Conservation (phyloP, 2,113 vertebrate species). For the Ardeotis arabs region DNA sequence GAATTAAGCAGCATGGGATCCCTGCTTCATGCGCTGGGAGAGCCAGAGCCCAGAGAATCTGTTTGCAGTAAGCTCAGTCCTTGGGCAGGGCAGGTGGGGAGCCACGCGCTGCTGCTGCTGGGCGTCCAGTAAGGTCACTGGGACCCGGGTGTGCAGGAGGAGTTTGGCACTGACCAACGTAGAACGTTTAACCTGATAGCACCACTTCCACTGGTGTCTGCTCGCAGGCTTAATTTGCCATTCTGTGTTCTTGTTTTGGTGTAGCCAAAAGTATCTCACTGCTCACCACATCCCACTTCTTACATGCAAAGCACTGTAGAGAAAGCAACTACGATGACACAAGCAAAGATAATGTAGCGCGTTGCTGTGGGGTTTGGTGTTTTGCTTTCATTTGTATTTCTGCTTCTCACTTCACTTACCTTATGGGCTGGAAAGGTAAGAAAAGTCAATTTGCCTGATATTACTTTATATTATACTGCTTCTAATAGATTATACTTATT, state of each 20-base stretch:
- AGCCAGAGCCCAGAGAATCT: not conserved
- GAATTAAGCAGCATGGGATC: constrained; percentile 39
- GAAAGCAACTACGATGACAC: not conserved
- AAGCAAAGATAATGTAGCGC: not conserved
- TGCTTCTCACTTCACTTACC: not conserved
- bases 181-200: not conserved
- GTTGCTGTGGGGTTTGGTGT: not conserved
- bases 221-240: rapidly evolving
- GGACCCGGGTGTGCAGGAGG: not conserved
- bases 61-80: not conserved
- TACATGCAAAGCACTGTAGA: not conserved
- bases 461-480: too few relatives aligned
- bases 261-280: not conserved
- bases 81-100: not conserved
- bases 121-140: rapidly evolving
- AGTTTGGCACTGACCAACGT: rapidly evolving
- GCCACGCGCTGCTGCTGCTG: not conserved
- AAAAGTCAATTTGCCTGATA: not conserved
- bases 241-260: not conserved
- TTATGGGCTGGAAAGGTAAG: not conserved
- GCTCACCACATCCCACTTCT: not conserved
- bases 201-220: not conserved
- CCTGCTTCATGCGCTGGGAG: not conserved
- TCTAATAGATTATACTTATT: not conserved
- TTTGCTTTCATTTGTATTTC: not conserved